phyloP scores from a whole-genome alignment of 2,888 invertebrate genomes.

The Timema podura region DNA sequence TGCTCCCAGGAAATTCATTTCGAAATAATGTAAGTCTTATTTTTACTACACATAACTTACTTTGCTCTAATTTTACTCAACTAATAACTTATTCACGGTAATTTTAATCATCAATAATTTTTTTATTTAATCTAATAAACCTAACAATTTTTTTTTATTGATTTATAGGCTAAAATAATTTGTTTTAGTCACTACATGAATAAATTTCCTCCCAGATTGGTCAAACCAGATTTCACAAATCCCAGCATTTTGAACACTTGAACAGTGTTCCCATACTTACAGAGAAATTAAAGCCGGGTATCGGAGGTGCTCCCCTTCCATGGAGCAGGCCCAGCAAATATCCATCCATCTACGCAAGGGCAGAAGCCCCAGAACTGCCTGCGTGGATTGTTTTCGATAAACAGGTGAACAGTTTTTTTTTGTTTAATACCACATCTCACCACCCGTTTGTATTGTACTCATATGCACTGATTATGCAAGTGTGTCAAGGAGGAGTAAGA shows the following conservation, averaged over 20 bases:
- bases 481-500: too few species aligned
- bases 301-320: slow-evolving; percentile 53
- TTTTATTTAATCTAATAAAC: too few species aligned
- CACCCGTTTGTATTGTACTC: background rate
- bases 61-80: too few species aligned
- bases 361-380: slow-evolving; percentile 70
- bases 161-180: too few species aligned
- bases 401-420: slow-evolving; percentile 54
- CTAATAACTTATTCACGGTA: too few species aligned
- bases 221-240: slow-evolving; percentile 58
- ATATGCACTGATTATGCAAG: background rate
- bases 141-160: too few species aligned
- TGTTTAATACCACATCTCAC: background rate
- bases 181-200: background rate
- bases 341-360: slow-evolving; percentile 70
- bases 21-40: too few species aligned
- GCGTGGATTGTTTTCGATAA: slow-evolving; percentile 87
- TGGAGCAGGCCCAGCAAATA: slow-evolving; percentile 51
- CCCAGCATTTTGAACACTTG: slow-evolving; percentile 58
- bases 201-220: slow-evolving; percentile 51
- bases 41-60: too few species aligned
- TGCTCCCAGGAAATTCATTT: too few species aligned
- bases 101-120: too few species aligned
- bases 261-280: slow-evolving; percentile 57
- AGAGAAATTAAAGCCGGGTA: slow-evolving; percentile 57